Evolutionary conservation across 2,113 vertebrate genomes (phyloP).

Genomic region (Cynocephalus volans): DNA sequence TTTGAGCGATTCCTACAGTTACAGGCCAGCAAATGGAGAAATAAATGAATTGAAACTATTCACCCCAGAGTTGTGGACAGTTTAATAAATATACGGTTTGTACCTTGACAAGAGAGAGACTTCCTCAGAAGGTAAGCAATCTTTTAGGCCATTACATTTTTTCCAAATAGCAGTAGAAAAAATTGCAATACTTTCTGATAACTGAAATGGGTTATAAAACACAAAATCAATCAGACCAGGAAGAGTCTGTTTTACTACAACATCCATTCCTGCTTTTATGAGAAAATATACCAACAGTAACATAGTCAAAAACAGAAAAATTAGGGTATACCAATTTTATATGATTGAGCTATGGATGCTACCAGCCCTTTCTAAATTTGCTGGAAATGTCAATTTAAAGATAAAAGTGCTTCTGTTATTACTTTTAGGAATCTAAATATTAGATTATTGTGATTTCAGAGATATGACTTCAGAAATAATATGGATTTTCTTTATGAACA

Average conservation of each 20-base stretch:
- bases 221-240: conserved; percentile 72
- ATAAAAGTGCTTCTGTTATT: not conserved
- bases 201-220: conserved; percentile 77
- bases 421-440: conserved; percentile 18
- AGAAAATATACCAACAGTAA: conserved; percentile 65
- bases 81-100: conserved; percentile 79
- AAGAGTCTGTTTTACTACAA: conserved; percentile 64
- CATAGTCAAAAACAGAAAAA: conserved; percentile 29
- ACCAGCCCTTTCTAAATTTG: not conserved
- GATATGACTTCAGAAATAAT: not conserved
- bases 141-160: conserved; percentile 65
- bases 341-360: not conserved
- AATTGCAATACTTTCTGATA: conserved; percentile 75
- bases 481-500: not conserved
- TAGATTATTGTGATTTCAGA: conserved; percentile 47
- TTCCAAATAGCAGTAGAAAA: conserved; percentile 77
- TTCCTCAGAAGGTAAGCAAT: conserved; percentile 66
- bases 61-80: conserved; percentile 68
- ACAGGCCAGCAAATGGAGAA: not conserved
- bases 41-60: conserved; percentile 49
- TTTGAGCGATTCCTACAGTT: not conserved
- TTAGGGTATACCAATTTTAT: not conserved
- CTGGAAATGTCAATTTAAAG: not conserved
- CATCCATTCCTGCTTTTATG: not conserved
- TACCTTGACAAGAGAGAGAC: conserved; percentile 75